Evolutionary conservation across 2,888 invertebrate genomes (phyloP).

Genomic region (Trisateles emortualis): DNA sequence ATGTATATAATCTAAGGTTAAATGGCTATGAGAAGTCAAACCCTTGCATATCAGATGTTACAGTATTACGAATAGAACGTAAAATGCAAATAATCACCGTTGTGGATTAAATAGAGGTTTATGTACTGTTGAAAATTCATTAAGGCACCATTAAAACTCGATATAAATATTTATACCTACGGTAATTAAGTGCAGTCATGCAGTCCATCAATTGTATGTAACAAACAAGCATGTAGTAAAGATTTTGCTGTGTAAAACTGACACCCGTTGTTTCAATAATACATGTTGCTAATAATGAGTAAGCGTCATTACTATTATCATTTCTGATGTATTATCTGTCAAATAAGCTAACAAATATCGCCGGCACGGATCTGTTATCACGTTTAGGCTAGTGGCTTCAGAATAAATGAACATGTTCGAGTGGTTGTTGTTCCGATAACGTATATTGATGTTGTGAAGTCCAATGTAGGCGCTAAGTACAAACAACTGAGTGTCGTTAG

Average conservation of each 20-base stretch:
- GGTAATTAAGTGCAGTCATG: slow-evolving; percentile 52
- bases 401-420: slow-evolving; percentile 73
- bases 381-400: slow-evolving; percentile 62
- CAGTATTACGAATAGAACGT: background rate
- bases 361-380: slow-evolving; percentile 64
- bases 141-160: background rate
- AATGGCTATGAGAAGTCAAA: background rate
- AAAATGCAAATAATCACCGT: background rate
- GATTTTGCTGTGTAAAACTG: slow-evolving; percentile 52
- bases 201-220: slow-evolving; percentile 46
- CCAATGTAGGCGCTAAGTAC: slow-evolving; percentile 64
- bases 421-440: slow-evolving; percentile 73
- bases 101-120: background rate
- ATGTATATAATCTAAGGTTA: no score
- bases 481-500: slow-evolving; percentile 50
- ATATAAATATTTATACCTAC: background rate
- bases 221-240: slow-evolving; percentile 53
- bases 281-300: slow-evolving; percentile 65
- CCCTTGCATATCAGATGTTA: background rate
- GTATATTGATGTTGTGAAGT: slow-evolving; percentile 70
- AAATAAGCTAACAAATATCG: slow-evolving; percentile 70
- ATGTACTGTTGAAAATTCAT: slow-evolving; percentile 2
- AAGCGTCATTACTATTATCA: slow-evolving; percentile 65
- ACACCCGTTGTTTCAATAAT: slow-evolving; percentile 54
- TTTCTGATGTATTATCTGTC: slow-evolving; percentile 72